Evolutionary conservation across 37 sponge, comb jelly and placozoan species (phyloP).

Genomic region (Agelas oroides): DNA sequence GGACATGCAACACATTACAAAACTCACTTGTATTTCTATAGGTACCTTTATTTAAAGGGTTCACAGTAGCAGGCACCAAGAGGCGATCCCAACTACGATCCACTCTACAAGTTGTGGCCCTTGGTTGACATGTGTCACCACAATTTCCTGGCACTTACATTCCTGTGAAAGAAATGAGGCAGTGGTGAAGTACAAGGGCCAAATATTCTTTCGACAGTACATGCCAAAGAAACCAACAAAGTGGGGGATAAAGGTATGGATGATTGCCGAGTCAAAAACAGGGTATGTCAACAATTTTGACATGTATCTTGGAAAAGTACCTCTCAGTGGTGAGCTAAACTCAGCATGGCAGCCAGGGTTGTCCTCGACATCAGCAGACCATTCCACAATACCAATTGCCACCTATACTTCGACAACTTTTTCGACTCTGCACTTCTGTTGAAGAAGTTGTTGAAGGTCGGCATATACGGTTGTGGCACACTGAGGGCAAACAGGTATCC

Average conservation of each 20-base stretch:
- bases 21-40: no score
- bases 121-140: no score
- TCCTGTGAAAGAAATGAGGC: background rate
- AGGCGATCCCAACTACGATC: no score
- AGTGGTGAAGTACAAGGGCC: background rate
- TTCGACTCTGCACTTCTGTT: background rate
- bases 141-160: no score
- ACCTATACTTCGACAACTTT: background rate
- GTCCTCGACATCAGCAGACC: background rate
- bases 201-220: background rate
- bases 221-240: background rate
- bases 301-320: conserved; percentile 8
- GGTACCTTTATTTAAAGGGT: no score
- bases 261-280: background rate
- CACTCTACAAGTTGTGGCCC: no score
- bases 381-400: background rate
- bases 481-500: background rate
- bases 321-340: background rate
- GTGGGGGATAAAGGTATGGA: background rate
- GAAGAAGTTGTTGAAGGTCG: background rate
- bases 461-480: background rate
- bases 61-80: no score
- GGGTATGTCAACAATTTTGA: conserved; percentile 15
- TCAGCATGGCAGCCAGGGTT: background rate
- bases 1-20: no score